Percentiles rank a stretch among this genome's conserved stretches.
phyloP scores from a whole-genome alignment of 2,888 invertebrate species.

The Matsumyia berberina region DNA sequence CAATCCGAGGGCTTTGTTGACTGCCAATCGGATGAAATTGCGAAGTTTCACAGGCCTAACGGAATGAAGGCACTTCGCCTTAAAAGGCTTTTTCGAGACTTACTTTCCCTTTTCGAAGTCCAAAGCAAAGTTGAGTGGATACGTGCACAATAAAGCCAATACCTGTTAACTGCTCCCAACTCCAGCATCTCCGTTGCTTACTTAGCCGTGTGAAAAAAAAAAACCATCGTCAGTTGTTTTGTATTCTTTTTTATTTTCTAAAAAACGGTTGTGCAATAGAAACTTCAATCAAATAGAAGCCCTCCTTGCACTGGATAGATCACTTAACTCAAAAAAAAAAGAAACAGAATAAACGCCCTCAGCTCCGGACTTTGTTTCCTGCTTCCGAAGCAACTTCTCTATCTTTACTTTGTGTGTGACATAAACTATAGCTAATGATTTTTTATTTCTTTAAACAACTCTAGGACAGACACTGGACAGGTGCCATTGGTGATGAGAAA shows the following conservation, averaged over 20 bases:
- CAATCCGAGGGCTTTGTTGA: no score
- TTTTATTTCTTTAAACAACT: conserved; percentile 30
- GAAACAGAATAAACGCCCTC: conserved; percentile 44
- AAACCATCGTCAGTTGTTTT: conserved; percentile 22
- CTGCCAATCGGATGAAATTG: no score
- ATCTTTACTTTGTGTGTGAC: conserved; percentile 56
- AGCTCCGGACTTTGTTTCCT: background rate
- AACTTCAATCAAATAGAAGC: conserved; percentile 68
- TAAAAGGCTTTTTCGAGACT: no score
- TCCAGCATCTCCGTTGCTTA: no score
- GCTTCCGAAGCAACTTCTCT: conserved; percentile 8
- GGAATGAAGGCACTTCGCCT: no score
- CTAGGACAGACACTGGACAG: conserved; percentile 36
- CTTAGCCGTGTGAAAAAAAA: no score
- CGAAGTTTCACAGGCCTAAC: no score
- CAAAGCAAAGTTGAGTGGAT: no score
- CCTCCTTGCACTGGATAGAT: conserved; percentile 31
- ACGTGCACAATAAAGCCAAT: no score
- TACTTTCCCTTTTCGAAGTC: no score
- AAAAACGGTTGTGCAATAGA: conserved; percentile 45
- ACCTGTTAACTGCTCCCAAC: no score
- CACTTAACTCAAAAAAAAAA: conserved; percentile 47
- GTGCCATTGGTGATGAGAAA: conserved; percentile 45
- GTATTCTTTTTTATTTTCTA: conserved; percentile 54
- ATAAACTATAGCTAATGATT: conserved; percentile 47